These are phyloP conservation scores for Rhyacichthys aspro DNA, from an alignment of 2,797 vertebrate genomes.

Conservation along the genomic window DNA sequence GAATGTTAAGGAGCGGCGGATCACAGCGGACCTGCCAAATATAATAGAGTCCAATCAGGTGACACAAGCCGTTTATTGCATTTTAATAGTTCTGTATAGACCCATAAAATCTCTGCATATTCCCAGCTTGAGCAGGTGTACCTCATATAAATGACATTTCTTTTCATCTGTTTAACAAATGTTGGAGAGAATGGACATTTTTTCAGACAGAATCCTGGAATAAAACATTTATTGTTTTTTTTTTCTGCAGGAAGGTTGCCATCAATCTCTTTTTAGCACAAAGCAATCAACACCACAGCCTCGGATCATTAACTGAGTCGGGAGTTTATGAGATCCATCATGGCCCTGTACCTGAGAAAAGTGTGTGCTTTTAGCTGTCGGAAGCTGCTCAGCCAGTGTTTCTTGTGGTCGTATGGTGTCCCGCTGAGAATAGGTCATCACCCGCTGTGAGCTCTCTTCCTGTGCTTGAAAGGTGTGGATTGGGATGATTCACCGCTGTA, in stretches of 20 bases:
- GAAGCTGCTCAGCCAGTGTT: constrained; percentile 32
- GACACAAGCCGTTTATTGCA: background rate
- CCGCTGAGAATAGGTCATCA: constrained; percentile 13
- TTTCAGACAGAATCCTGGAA: constrained; percentile 5
- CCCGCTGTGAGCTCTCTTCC: constrained; percentile 49
- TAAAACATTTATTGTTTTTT: constrained; percentile 13
- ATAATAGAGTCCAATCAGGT: constrained; percentile 6
- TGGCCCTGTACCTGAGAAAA: constrained; percentile 26
- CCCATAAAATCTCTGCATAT: background rate
- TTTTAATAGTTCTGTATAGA: background rate
- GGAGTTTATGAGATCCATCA: constrained; percentile 36
- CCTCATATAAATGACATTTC: background rate
- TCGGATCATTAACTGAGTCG: constrained; percentile 43
- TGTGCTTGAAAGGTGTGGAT: constrained; percentile 42
- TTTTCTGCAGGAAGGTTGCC: constrained; percentile 23
- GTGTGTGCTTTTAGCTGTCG: background rate
- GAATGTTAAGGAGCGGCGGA: constrained; percentile 11
- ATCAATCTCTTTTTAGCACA: constrained; percentile 32
- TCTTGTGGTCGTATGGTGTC: constrained; percentile 14
- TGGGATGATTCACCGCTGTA: constrained; percentile 44
- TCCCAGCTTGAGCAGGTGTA: background rate
- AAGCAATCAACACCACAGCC: constrained; percentile 41
- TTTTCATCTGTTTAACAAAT: background rate
- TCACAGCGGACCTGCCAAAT: constrained; percentile 9
- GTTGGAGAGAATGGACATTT: constrained; percentile 14